Base-by-base conservation (phyloP, 2,888 invertebrate species). In the Netelia melanura region DNA sequence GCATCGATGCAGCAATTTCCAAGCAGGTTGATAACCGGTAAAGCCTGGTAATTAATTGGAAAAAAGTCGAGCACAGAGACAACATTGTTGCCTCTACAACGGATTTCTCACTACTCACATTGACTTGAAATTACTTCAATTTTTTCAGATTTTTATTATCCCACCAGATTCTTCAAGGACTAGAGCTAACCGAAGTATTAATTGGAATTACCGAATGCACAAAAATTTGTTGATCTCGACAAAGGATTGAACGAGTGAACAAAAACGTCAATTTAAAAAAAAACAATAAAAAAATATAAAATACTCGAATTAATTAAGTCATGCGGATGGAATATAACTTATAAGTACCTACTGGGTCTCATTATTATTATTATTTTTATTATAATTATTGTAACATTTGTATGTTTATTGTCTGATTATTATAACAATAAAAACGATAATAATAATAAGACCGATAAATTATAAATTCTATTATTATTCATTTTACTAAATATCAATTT, bases 31-130 rank as follows among this genome's bases (percentile, higher is more conserved):
- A 85, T 77, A 68, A 77, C 54, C 68, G 67, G 62, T 62, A 62
- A 71, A 75, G 56, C 52, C 23, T 83, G 79, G 82, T 85, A 75
- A 82, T 71, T 65, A 23, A 17, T 21, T n/a, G 38, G 2, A 38
- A n/a, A 30, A 61, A 25, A n/a, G 8, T 6, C 30, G 67, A 21
- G 44, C 3, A 52, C 48, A 44, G 2, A 67, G 6, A 67, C 10
- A 67, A 48, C 23, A 48, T 30, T 38, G n/a, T 21, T 58, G 10
- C 6, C 6, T 6, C n/a, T 0, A 2, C 8, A 58, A 21, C n/a
- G n/a, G 21, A 58, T 8, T 6, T 17, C 58, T 21, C 58, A 58
- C 9, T 9, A 8, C 9, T 58, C 21, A 62, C 10, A 3, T 17
- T 0, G 61, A 9, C 11, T 21, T 14, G 10, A 62, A 23, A 61